Conservation (phyloP, 37 sponge, comb jelly and placozoan species). For the Axinella damicornis region DNA sequence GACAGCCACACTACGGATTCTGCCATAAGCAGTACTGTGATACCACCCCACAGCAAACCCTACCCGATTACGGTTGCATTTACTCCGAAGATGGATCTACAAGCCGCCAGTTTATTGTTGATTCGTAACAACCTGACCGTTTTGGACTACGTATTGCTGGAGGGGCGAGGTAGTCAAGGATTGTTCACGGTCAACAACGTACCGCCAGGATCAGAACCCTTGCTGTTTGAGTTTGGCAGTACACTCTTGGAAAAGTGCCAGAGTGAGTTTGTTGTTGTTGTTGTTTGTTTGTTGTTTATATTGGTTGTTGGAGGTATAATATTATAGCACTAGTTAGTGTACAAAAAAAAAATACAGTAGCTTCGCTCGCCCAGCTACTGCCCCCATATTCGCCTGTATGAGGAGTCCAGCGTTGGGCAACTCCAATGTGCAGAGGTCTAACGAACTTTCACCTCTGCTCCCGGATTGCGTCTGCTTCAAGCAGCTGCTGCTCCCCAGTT, state of each 20-base stretch:
- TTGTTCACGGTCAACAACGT: constrained; percentile 53
- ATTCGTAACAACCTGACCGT: constrained; percentile 79
- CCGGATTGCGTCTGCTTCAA: too few species aligned
- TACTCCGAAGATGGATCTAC: constrained; percentile 40
- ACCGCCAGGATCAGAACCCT: constrained; percentile 36
- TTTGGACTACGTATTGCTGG: constrained; percentile 75
- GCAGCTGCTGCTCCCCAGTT: too few species aligned
- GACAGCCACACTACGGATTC: not conserved
- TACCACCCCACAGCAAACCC: constrained; percentile 23
- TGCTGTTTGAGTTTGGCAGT: constrained; percentile 59
- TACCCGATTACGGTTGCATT: constrained; percentile 24
- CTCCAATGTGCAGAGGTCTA: too few species aligned
- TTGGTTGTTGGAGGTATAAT: too few species aligned
- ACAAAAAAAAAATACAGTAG: too few species aligned
- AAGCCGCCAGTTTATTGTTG: constrained; percentile 28
- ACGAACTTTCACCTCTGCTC: too few species aligned
- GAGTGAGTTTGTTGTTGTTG: not conserved
- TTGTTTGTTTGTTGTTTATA: not conserved
- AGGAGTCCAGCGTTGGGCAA: too few species aligned
- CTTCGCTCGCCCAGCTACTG: too few species aligned
- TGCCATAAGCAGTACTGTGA: not conserved
- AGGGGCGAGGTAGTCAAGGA: constrained; percentile 53
- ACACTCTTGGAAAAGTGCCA: constrained; percentile 49
- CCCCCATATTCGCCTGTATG: too few species aligned
- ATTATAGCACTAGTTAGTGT: too few species aligned